Base-by-base conservation (phyloP, 2,113 vertebrate species). In the Gopherus evgoodei region DNA sequence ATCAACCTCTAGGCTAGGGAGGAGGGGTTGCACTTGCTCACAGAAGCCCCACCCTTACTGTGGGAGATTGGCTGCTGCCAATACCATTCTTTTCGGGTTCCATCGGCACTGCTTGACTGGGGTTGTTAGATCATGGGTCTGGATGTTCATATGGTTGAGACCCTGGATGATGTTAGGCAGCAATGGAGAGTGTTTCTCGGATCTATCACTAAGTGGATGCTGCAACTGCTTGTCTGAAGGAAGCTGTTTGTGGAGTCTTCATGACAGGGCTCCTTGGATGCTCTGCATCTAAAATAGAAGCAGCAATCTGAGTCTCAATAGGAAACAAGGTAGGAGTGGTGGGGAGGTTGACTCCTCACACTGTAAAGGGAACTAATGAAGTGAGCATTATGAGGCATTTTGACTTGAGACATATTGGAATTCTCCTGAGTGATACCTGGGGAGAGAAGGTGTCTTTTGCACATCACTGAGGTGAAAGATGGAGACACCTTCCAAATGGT, bases 371-470 rank as follows among this genome's bases (percentile, higher is more conserved):
- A 5, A 47, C 50, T 85, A 16, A 25, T 85, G 31, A 75, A 0
- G 0, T 1, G 12, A 14, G 81, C 49, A 79, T n/a, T 27, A 49
- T 22, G 75, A 4, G 84, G 57, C 49, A 5, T 0, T 25, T 27
- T 52, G 13, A 2, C 22, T 49, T 29, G 42, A n/a, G 81, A 10
- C 9, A 49, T 90, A 83, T 38, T 76, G 89, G 69, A 82, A 14
- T 10, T 21, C 4, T 2, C 50, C 47, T 11, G 4, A 2, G 0
- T 2, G 17, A 1, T 6, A 57, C 54, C 21, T 0, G 52, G 24
- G 4, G 59, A 81, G 84, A 50, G 76, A 57, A 53, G 59, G 35
- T 56, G 16, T 21, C 65, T 72, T 72, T n/a, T 72, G 65, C 3
- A 19, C 38, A 72, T 72, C 65, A n/a, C 65, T 17, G 62, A 69